Percentiles rank a stretch among this genome's conserved stretches.
phyloP scores from a whole-genome alignment of 1,140 invertebrate species.

The Nasonia giraulti region DNA sequence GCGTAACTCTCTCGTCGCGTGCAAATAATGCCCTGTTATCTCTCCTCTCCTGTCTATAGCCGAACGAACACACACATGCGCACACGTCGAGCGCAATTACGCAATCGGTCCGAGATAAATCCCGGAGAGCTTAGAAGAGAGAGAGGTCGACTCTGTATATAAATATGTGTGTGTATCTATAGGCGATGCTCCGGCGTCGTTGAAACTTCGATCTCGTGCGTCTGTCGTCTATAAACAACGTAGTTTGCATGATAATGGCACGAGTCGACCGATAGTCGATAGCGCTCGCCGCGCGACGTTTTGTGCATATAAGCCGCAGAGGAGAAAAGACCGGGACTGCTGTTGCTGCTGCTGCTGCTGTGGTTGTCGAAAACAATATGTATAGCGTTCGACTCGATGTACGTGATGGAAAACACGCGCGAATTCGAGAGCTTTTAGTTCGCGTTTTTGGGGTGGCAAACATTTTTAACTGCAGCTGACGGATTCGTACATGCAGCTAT shows the following conservation, averaged over 20 bases:
- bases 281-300: neutral
- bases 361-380: neutral
- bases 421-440: too few species aligned
- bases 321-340: neutral
- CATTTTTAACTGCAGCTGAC: too few species aligned
- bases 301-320: neutral
- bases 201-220: neutral
- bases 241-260: neutral
- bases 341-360: too few species aligned
- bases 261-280: neutral
- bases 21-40: conserved; percentile 2
- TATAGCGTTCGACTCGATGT: neutral
- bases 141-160: neutral
- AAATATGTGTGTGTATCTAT: neutral
- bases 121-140: neutral
- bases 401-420: neutral
- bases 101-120: conserved; percentile 4
- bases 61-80: neutral
- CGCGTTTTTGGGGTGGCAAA: too few species aligned
- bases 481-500: too few species aligned
- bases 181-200: neutral
- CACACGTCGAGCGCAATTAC: neutral
- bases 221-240: neutral
- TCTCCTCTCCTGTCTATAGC: neutral
- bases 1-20: neutral